Evolutionary conservation across 1,140 invertebrate genomes (phyloP), one percentile per base, ranked within the genome.

Genomic region (Pollicipes pollicipes): DNA sequence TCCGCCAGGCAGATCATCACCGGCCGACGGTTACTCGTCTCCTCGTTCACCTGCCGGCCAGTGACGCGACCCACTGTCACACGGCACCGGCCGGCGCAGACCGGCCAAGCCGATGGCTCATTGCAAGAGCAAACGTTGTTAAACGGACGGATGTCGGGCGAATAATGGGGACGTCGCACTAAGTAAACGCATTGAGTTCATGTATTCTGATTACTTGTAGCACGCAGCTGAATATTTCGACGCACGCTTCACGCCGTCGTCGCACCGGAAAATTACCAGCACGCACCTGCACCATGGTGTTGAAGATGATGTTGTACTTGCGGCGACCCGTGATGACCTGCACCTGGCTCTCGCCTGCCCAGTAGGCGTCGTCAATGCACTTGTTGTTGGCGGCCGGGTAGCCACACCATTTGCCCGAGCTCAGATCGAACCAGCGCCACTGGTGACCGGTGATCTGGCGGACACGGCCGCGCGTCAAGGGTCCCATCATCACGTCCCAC

Each of bases 351-450:
- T 93, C 89, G 0, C 90, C 90, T 69, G 83, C 83, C 81, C 85
- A 87, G 76, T 91, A 94, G 0, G 91, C 90, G 74, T 91, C 88
- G 76, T 93, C 90, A 45, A 94, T 93, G 0, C 87, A 80, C 75
- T 88, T 86, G 78, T 93, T 93, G 74, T 91, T 91, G 10, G 82
- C 76, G 4, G 84, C 78, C 1, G 87, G 86, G 76, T 93, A 93
- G 31, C 85, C 81, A 68, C 85, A 88, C 91, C 91, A 94, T 76
- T 88, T 88, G 13, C 89, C 89, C 21, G 85, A 87, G 26, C 86
- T 85, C 30, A 91, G 83, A 77, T 94, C 90, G 78, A 90, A 93
- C 90, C 90, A 93, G 76, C 90, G 90, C 91, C 91, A 94, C 2
- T 84, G 78, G 66, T 86, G 83, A 66, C 81, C 83, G 73, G 75